Percentiles rank a stretch among this genome's conserved stretches.
Conservation (phyloP, 2,797 vertebrate genomes). For the Hirundo rustica region DNA sequence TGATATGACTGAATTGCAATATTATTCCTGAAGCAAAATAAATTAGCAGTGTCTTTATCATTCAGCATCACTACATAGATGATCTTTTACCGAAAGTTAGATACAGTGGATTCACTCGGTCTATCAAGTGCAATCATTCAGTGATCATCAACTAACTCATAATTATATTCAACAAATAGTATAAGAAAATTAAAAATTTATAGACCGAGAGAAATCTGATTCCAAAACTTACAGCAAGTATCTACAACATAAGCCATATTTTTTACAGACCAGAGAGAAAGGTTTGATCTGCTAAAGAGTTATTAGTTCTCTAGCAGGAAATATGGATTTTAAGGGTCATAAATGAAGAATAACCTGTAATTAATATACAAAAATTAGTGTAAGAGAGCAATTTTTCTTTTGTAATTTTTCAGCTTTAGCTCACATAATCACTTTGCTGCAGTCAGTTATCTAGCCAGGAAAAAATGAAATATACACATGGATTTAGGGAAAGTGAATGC, state of each 20-base stretch:
- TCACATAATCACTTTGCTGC: not conserved
- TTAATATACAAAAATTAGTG: slow-evolving; percentile 12
- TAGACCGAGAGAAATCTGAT: not conserved
- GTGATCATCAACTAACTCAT: not conserved
- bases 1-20: not conserved
- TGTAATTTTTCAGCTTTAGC: not conserved
- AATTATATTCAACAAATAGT: not conserved
- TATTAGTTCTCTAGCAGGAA: not conserved
- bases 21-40: not conserved
- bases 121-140: not conserved
- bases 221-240: not conserved
- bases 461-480: not conserved
- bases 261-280: not conserved
- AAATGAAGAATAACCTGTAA: slow-evolving; percentile 20
- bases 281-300: not conserved
- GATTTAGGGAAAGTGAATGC: not conserved
- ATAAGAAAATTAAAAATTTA: not conserved
- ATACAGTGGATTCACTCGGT: not conserved
- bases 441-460: not conserved
- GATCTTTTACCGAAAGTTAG: not conserved
- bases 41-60: not conserved
- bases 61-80: not conserved
- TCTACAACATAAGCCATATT: not conserved
- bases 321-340: not conserved
- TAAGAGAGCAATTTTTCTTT: not conserved